A percentile compares a stretch with the other conserved stretches of the same genome.
Conservation (phyloP, 2,113 vertebrate genomes). For the Gopherus evgoodei region DNA sequence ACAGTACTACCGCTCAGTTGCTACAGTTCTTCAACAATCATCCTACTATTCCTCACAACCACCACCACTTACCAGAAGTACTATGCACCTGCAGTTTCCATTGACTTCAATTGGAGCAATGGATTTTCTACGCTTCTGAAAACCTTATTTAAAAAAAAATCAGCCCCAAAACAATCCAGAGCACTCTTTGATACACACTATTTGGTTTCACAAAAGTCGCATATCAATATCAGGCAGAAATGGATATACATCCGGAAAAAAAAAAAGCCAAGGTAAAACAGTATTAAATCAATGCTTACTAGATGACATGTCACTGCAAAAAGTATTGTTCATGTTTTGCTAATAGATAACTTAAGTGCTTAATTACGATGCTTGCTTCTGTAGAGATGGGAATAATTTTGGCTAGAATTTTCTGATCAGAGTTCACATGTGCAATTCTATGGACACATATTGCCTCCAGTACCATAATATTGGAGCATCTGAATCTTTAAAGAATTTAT, state of each 20-base stretch:
- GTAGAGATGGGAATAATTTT: background rate
- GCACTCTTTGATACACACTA: background rate
- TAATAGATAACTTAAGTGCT: background rate
- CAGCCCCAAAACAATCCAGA: background rate
- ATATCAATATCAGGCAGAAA: background rate
- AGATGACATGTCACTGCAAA: constrained; percentile 11
- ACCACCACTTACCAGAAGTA: background rate
- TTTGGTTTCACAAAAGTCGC: background rate
- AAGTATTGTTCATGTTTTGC: background rate
- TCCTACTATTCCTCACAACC: background rate
- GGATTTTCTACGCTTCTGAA: background rate
- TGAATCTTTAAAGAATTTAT: background rate
- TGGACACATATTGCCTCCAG: background rate
- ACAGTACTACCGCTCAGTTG: background rate
- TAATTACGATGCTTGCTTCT: background rate
- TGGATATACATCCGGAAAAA: background rate
- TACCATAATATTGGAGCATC: rapidly evolving
- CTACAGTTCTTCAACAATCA: background rate
- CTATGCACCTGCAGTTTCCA: background rate
- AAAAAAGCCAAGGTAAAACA: background rate
- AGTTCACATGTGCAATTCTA: rapidly evolving
- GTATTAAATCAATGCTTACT: constrained; percentile 18
- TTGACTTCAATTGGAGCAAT: background rate
- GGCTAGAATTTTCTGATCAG: background rate
- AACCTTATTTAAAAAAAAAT: rapidly evolving